These are phyloP conservation scores for Ptiloglossa arizonensis DNA, from an alignment of 1,140 invertebrate species.

Conservation along the genomic window DNA sequence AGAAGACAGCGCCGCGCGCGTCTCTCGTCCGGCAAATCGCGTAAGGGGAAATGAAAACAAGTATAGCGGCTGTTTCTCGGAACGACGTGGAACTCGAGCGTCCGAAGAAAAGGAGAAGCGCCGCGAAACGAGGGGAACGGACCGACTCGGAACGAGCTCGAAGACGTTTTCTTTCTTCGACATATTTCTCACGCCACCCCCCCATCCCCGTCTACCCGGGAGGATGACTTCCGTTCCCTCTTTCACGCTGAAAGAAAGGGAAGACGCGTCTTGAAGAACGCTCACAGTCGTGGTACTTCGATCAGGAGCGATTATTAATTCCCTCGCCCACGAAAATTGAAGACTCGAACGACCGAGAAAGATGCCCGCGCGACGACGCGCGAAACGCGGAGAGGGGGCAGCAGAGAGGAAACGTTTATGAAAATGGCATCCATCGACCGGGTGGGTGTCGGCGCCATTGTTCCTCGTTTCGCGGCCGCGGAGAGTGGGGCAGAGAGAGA, in stretches of 20 bases:
- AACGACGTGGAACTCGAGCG: slow-evolving; percentile 62
- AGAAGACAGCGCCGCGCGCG: slow-evolving; percentile 41
- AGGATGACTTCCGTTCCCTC: slow-evolving; percentile 54
- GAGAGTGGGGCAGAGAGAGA: slow-evolving; percentile 38
- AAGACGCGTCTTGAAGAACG: slow-evolving; percentile 1
- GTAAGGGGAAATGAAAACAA: slow-evolving; percentile 80
- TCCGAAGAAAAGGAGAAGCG: slow-evolving; percentile 47
- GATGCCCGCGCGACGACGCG: not conserved
- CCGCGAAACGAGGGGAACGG: slow-evolving; percentile 9
- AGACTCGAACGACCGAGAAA: too few relatives aligned
- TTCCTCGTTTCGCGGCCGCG: slow-evolving; percentile 13
- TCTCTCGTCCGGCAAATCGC: slow-evolving; percentile 75
- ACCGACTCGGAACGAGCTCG: slow-evolving; percentile 27
- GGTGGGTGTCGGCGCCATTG: slow-evolving; percentile 70
- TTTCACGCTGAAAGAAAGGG: slow-evolving; percentile 24
- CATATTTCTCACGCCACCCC: slow-evolving; percentile 45
- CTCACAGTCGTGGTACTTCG: not conserved
- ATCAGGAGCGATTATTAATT: slow-evolving; percentile 56
- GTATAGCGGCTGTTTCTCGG: slow-evolving; percentile 72
- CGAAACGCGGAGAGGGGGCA: slow-evolving; percentile 18
- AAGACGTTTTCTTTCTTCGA: slow-evolving; percentile 63
- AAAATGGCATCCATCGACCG: slow-evolving; percentile 58
- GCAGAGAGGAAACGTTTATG: slow-evolving; percentile 43
- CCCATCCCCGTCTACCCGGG: too few relatives aligned
- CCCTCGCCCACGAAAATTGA: slow-evolving; percentile 42